Base-by-base conservation (phyloP, 2,797 vertebrate species). In the Acanthornis magna region DNA sequence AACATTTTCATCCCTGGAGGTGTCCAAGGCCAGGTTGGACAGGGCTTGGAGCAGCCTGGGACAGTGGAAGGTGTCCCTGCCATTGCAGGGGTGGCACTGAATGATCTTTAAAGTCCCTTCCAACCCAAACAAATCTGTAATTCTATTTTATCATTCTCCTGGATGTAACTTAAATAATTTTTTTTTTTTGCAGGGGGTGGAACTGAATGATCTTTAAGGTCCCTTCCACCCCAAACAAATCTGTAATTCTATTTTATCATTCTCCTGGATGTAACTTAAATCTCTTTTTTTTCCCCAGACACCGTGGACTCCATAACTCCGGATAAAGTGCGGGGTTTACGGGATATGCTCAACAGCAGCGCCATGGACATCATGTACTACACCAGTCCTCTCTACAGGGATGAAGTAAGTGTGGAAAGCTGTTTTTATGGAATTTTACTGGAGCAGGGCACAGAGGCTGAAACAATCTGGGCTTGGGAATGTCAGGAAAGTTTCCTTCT, bases 301-400 rank as follows among this genome's bases (percentile, higher is more conserved):
- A 99, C 99, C 3, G 99, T 99, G 53, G 99, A 99, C 96, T 99
- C 99, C 32, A 99, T 99, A 95, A 99, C 99, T 26, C 99, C 99
- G 29, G 99, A 99, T 94, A 99, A 99, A 97, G 99, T 99, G 38
- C 98, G 99, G 91, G 99, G 99, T 38, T 97, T 99, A 55, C 97
- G 99, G 96, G 99, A 99, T 68, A 98, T 99, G 95, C 98, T 99
- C 77, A 99, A 99, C 98, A 99, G 99, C 98, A 99, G 99, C 23
- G 99, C 99, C 14, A 99, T 99, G 99, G 99, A 99, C 96, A 99
- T 99, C 97, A 99, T 99, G 99, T 99, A 99, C 96, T 99, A 99
- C 81, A 99, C 99, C 65, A 99, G 99, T 68, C 99, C 99, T 7
- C 99, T 99, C 16, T 99, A 99, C 96, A 98, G 99, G 89, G 99